Evolutionary conservation across 2,113 vertebrate genomes (phyloP), one percentile per base, ranked within the genome.

Genomic region (Carassius carassius): DNA sequence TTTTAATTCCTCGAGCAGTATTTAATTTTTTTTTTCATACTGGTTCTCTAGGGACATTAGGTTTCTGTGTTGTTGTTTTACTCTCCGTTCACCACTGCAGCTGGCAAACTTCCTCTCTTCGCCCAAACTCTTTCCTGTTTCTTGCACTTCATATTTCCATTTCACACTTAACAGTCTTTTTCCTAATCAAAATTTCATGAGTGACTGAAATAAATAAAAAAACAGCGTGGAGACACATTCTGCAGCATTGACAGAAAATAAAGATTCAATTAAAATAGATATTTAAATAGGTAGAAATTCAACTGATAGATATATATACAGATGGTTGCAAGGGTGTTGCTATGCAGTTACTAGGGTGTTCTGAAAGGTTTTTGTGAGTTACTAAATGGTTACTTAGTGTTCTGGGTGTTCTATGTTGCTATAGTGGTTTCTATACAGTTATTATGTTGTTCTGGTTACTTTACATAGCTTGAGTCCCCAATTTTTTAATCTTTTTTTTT

Each of bases 81-180:
- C 44, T 47, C 44, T 37, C 44, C 1, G 3, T 23, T 21, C 2
- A 54, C 41, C 29, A 78, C 74, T 69, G 17, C 54, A 67, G 12
- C 56, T 78, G 13, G 47, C 58, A 63, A n/a, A 47, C 37, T 75
- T 49, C 16, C n/a, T 74, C 41, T 49, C 72, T 16, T 49, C 21
- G 23, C n/a, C 47, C 21, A 54, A 4, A 54, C 65, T 12, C 49
- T 56, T 25, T 49, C 35, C 51, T 60, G 5, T 78, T 62, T 74
- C 29, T 56, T 81, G 17, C 44, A 81, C 65, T 70, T 62, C 41
- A 81, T 81, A 35, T 56, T 70, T 81, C 63, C 62, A 81, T 70
- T 81, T 69, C 62, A 54, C 79, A 69, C 79, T 81, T 51, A 25
- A 54, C 51, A 81, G 35, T 65, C n/a, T 65, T 62, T 76, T 65